Evolutionary conservation across 1,140 invertebrate genomes (phyloP).

Genomic region (Cotesia typhae): DNA sequence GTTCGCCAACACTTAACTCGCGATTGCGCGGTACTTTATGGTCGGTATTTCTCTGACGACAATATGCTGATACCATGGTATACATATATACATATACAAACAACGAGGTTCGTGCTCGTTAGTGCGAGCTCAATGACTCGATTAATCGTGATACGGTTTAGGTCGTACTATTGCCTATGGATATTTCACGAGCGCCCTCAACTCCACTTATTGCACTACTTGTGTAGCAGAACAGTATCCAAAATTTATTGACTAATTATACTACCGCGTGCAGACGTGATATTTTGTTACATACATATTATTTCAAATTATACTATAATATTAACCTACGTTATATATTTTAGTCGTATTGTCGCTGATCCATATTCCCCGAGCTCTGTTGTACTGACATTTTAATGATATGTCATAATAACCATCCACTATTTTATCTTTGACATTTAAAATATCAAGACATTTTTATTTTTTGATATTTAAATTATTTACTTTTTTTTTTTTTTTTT

Average conservation of each 20-base stretch:
- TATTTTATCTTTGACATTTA: no score
- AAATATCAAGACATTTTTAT: no score
- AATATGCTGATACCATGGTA: slow-evolving; percentile 11
- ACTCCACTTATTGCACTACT: no score
- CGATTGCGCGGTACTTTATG: slow-evolving; percentile 25
- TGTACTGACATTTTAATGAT: no score
- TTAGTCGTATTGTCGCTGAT: no score
- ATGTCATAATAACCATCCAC: no score
- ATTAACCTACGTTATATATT: no score
- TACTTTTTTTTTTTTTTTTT: no score
- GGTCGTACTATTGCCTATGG: not conserved
- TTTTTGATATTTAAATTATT: no score
- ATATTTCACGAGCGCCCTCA: slow-evolving; percentile 5
- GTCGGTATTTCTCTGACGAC: slow-evolving; percentile 6
- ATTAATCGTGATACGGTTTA: slow-evolving; percentile 28
- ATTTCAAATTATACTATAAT: not conserved
- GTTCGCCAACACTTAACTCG: not conserved
- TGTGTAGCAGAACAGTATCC: not conserved
- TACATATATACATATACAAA: not conserved
- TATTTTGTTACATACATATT: not conserved
- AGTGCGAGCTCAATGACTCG: slow-evolving; percentile 31
- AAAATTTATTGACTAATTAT: slow-evolving; percentile 29
- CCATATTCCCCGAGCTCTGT: no score
- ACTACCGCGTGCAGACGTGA: not conserved
- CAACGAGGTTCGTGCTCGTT: slow-evolving; percentile 8